Percentiles rank a stretch among this genome's conserved stretches.
Evolutionary conservation across 2,113 vertebrate species (phyloP).

Genomic region (Paradoxurus hermaphroditus): DNA sequence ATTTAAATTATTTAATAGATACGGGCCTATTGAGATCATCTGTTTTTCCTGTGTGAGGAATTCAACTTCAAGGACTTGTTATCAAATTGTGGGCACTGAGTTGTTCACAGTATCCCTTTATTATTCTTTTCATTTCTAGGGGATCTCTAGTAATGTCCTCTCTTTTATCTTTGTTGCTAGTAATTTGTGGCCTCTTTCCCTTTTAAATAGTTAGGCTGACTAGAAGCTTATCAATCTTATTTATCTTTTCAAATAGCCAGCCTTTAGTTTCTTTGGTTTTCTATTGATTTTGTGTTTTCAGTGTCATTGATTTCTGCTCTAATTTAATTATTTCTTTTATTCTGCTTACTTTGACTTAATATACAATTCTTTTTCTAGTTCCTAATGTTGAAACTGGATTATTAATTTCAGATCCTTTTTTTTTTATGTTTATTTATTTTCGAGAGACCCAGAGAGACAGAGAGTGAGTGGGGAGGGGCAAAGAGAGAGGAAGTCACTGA

Average conservation of each 20-base stretch:
- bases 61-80: not conserved
- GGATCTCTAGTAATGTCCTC: not conserved
- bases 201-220: not conserved
- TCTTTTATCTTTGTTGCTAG: not conserved
- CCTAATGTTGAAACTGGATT: not conserved
- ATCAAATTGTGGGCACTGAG: not conserved
- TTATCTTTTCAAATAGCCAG: not conserved
- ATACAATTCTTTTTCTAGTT: not conserved
- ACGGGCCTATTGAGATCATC: not conserved
- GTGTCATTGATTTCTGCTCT: not conserved
- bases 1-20: not conserved
- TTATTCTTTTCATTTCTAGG: not conserved
- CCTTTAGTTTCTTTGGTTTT: not conserved
- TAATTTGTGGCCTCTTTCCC: not conserved
- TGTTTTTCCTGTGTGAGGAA: not conserved
- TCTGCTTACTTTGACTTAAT: not conserved
- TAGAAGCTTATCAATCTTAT: not conserved
- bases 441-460: no score
- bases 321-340: not conserved
- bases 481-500: no score
- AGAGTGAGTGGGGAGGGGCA: no score
- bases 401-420: not conserved
- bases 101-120: not conserved
- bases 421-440: not conserved
- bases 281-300: not conserved